phyloP scores from a whole-genome alignment of 2,113 vertebrate genomes.

The Notiomystis cincta region DNA sequence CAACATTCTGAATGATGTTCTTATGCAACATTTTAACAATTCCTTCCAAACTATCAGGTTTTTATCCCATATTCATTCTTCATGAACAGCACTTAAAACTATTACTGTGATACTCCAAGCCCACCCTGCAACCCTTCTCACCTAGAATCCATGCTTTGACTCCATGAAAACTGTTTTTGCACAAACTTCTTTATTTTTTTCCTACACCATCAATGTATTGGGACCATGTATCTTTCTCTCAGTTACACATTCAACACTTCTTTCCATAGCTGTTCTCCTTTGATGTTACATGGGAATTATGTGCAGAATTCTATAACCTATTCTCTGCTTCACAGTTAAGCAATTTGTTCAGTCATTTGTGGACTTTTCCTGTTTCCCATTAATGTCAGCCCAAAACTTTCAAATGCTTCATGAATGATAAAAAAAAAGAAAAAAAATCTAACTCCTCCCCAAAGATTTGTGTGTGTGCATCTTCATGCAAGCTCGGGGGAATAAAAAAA shows the following conservation, averaged over 20 bases:
- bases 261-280: background rate
- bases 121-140: background rate
- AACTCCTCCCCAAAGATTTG: rapidly evolving
- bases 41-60: background rate
- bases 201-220: background rate
- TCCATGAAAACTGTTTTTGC: background rate
- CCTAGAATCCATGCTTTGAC: background rate
- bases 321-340: background rate
- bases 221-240: background rate
- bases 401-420: rapidly evolving
- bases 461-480: background rate
- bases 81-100: background rate
- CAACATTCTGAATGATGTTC: background rate
- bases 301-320: background rate
- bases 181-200: background rate
- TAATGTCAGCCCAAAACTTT: background rate
- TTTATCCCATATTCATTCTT: background rate
- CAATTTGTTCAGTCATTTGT: background rate
- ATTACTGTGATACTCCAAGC: background rate
- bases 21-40: background rate
- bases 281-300: background rate
- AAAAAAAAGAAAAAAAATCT: background rate
- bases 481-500: background rate
- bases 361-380: background rate
- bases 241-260: background rate